Evolutionary conservation across 2,888 invertebrate genomes (phyloP), one percentile per base, ranked within the genome.

Genomic region (Coleophora deauratella): DNA sequence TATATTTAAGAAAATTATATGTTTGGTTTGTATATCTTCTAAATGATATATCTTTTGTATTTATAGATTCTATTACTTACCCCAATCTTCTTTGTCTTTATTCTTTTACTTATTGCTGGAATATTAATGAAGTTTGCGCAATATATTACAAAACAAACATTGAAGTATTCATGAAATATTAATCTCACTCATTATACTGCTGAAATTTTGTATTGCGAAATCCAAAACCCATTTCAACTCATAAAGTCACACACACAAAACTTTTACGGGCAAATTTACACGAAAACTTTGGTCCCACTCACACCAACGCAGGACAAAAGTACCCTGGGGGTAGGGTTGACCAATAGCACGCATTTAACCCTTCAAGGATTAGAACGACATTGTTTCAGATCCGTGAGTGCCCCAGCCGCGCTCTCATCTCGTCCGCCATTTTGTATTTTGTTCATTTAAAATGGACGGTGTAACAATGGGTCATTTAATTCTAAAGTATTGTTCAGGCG

Each of bases 371-470:
- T 79, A 81, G 71, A 65, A 65, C 21, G 21, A 70, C 71, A 80
- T 84, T 84, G 82, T 84, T 80, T 84, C 79, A 82, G 70, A 78
- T 68, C 68, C 66, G 62, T 50, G 59, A 66, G 67, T 71, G 28
- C 28, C 28, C 28, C 9, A 8, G 11, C 31, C 55, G 55, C 55
- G 59, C 9, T 10, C 11, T 31, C 11, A 11, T 11, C 31, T 11
- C 7, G 31, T 67, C 59, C 69, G 84, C 84, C 84, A 85, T 85
- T 80, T 84, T 84, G 80, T 75, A 84, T 85, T 80, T 84, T 84
- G 79, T 75, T 82, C 78, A 79, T 82, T 82, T 84, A 80, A 80
- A 82, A 85, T 81, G 81, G 85, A 82, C 84, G 80, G 55, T 62
- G 66, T 66, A 70, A 85, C 82, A 85, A 82, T 82, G 69, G 76